phyloP scores from a whole-genome alignment of 2,888 invertebrate genomes.

The Clistopyga incitator region DNA sequence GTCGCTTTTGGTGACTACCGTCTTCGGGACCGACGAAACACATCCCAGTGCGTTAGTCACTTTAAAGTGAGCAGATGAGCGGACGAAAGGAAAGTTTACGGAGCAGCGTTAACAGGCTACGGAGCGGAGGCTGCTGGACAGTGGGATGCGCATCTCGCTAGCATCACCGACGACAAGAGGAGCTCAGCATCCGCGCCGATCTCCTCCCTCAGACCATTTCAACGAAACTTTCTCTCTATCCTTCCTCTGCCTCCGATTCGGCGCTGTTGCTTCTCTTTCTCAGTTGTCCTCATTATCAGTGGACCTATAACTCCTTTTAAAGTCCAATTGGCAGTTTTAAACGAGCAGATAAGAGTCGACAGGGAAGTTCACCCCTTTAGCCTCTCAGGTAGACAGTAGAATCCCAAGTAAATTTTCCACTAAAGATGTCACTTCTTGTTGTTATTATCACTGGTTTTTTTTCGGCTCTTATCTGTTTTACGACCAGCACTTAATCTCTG shows the following conservation, averaged over 20 bases:
- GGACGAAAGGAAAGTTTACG: neutral
- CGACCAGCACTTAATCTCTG: too few species aligned
- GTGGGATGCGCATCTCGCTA: constrained; percentile 32
- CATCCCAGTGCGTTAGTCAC: constrained; percentile 23
- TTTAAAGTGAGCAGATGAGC: neutral
- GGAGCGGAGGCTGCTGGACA: neutral
- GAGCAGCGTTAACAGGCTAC: neutral
- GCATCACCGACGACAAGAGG: constrained; percentile 54
- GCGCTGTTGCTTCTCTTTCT: constrained; percentile 17
- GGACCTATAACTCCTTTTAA: too few species aligned
- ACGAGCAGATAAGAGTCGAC: too few species aligned
- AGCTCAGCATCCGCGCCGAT: constrained; percentile 51
- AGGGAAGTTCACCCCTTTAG: too few species aligned
- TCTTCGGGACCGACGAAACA: neutral
- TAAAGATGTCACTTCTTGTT: too few species aligned
- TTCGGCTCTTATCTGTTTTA: too few species aligned
- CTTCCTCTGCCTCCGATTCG: constrained; percentile 52
- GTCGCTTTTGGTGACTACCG: constrained; percentile 23
- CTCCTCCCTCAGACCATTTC: constrained; percentile 23
- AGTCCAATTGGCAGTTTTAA: too few species aligned
- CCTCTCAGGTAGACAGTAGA: too few species aligned
- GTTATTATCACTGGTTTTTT: too few species aligned
- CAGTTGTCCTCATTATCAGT: neutral
- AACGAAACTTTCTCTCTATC: constrained; percentile 51
- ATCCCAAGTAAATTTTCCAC: too few species aligned